Base-by-base conservation (phyloP, 1,140 invertebrate genomes). In the Lucilia sericata region DNA sequence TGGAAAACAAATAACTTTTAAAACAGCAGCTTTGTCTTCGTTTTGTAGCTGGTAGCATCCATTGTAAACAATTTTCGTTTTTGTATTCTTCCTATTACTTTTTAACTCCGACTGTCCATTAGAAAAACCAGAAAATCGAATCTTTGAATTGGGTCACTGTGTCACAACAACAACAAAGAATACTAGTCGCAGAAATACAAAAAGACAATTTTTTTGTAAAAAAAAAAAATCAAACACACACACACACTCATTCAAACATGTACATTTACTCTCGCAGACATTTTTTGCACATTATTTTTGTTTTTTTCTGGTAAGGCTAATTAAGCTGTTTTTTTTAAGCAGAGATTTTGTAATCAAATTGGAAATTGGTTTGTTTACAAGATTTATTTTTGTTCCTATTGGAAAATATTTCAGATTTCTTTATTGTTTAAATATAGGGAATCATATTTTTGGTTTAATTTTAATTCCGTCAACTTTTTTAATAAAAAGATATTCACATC, bases 91-190 rank as follows among this genome's bases (percentile, higher is more conserved):
- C 65, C 55, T 70, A 21, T 21, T 21, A 80, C 21, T 49, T 42
- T 42, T 42, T 42, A 42, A 42, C 36, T 36, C 36, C 8, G 36
- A 36, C 75, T 80, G n/a, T 42, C 76, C 86, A 85, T 74, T 47
- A 25, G 83, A 19, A 89, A 89, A 89, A 89, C 88, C 88, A 88
- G 88, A 89, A 89, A 89, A 89, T 88, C 88, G 87, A 88, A 89
- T 88, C 87, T 86, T 85, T 86, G 88, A 89, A 89, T 89, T 89
- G 85, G 88, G 88, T 89, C 88, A 89, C 84, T 89, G 82, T 89
- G 88, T 88, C 88, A 89, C 76, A 80, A 80, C 76, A 80, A 30
- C 25, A 30, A 30, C 25, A 30, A 30, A 30, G 25, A 30, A 80
- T 80, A 80, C n/a, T 49, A 80, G 76, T 70, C 65, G 65, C 65